phyloP scores from a whole-genome alignment of 1,140 invertebrate genomes.

The Cephus cinctus region DNA sequence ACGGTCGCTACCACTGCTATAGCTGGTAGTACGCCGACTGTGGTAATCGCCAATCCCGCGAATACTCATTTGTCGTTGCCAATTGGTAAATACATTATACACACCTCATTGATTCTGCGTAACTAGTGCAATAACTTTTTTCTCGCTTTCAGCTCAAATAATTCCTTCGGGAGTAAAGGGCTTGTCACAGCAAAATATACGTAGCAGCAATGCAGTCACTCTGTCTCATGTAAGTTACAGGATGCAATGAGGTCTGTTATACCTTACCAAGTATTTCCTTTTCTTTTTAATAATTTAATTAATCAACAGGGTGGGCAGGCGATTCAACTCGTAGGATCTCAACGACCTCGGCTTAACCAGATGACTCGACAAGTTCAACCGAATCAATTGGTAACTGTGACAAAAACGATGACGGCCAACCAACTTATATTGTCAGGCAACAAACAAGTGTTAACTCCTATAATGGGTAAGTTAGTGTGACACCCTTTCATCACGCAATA shows the following conservation, averaged over 20 bases:
- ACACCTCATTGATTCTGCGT: constrained; percentile 7
- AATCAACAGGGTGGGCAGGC: constrained; percentile 48
- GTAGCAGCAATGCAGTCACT: constrained; percentile 50
- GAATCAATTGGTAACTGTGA: constrained; percentile 51
- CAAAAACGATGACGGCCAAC: constrained; percentile 55
- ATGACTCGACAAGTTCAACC: constrained; percentile 55
- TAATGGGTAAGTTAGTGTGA: constrained; percentile 60
- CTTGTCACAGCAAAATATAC: constrained; percentile 62
- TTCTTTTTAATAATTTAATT: constrained; percentile 5
- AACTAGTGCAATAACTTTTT: constrained; percentile 3
- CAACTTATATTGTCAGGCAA: constrained; percentile 59
- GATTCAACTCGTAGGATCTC: constrained; percentile 62
- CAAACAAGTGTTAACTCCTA: constrained; percentile 61
- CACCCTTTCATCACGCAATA: too few relatives aligned
- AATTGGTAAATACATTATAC: constrained; percentile 38
- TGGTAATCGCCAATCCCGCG: constrained; percentile 57
- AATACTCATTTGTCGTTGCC: constrained; percentile 62
- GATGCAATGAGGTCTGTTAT: constrained; percentile 2
- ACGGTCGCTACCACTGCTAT: constrained; percentile 52
- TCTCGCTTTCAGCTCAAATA: constrained; percentile 61
- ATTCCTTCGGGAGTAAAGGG: constrained; percentile 65
- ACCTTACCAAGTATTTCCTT: constrained; percentile 1
- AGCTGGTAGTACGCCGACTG: constrained; percentile 53
- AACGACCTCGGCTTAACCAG: constrained; percentile 59
- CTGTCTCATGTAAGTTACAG: constrained; percentile 51